Evolutionary conservation across 2,113 vertebrate genomes (phyloP).

Genomic region (Prionailurus bengalensis): DNA sequence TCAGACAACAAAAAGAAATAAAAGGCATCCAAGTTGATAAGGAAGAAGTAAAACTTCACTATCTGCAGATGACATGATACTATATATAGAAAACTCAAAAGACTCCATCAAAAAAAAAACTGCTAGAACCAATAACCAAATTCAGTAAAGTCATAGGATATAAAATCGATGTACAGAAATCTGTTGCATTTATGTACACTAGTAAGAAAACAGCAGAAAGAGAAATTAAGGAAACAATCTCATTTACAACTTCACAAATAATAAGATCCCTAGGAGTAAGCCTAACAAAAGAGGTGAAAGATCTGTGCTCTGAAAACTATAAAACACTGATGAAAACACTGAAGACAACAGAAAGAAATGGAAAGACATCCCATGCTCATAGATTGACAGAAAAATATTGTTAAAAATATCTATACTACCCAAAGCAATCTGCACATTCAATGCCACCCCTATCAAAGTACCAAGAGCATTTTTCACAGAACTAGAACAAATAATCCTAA

Average conservation of each 20-base stretch:
- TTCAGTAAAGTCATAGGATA: background rate
- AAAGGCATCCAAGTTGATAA: background rate
- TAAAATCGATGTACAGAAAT: background rate
- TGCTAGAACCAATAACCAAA: background rate
- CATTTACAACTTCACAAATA: background rate
- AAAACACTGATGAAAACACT: background rate
- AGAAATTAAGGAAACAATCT: background rate
- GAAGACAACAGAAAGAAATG: background rate
- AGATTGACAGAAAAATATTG: background rate
- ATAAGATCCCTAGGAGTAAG: background rate
- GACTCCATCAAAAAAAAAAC: background rate
- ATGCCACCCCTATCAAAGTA: background rate
- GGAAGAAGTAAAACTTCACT: background rate
- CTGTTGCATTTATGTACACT: background rate
- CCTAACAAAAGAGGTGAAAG: background rate
- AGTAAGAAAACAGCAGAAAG: background rate
- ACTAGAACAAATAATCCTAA: background rate
- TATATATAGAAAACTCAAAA: background rate
- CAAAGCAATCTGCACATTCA: background rate
- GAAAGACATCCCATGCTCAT: background rate
- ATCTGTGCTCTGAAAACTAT: background rate
- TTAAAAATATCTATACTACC: background rate
- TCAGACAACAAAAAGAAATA: background rate
- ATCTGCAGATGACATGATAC: background rate
- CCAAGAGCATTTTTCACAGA: background rate